These are phyloP conservation scores for Drosophila peninsularis DNA, from an alignment of 2,888 invertebrate genomes.

Conservation along the genomic window DNA sequence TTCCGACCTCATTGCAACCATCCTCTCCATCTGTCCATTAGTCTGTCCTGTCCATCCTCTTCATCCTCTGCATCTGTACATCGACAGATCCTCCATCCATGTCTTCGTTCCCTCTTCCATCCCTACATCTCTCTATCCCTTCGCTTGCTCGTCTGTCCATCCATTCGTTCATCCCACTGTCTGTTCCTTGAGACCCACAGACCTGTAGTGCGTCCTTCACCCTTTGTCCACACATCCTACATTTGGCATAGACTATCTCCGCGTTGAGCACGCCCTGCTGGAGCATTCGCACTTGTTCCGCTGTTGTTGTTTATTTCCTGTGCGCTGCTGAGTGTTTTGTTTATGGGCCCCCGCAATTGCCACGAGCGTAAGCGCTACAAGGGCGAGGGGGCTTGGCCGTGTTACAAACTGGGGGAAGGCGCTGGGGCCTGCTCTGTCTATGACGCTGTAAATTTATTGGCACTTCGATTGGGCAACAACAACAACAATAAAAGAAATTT, in stretches of 20 bases:
- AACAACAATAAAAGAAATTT: slow-evolving; percentile 6
- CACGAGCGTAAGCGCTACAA: slow-evolving; percentile 26
- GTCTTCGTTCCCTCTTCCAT: background rate
- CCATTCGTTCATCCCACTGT: background rate
- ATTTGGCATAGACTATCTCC: background rate
- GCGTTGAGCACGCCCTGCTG: background rate
- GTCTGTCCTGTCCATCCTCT: no score
- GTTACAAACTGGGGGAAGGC: background rate
- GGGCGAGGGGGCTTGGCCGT: background rate
- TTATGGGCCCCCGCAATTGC: slow-evolving; percentile 49
- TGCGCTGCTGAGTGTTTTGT: slow-evolving; percentile 70
- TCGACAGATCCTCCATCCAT: no score
- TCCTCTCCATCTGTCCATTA: no score
- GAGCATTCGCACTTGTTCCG: slow-evolving; percentile 11
- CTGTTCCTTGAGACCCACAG: background rate
- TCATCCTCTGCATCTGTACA: no score
- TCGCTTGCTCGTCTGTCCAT: background rate
- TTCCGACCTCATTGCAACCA: no score
- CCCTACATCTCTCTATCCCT: background rate
- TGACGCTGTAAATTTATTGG: slow-evolving; percentile 52
- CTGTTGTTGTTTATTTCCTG: slow-evolving; percentile 64
- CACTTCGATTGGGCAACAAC: slow-evolving; percentile 35
- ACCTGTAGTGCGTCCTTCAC: background rate
- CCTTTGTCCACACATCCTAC: background rate
- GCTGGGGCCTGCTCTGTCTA: slow-evolving; percentile 9